phyloP scores from a whole-genome alignment of 2,797 vertebrate species.

The Labeo calbasu region DNA sequence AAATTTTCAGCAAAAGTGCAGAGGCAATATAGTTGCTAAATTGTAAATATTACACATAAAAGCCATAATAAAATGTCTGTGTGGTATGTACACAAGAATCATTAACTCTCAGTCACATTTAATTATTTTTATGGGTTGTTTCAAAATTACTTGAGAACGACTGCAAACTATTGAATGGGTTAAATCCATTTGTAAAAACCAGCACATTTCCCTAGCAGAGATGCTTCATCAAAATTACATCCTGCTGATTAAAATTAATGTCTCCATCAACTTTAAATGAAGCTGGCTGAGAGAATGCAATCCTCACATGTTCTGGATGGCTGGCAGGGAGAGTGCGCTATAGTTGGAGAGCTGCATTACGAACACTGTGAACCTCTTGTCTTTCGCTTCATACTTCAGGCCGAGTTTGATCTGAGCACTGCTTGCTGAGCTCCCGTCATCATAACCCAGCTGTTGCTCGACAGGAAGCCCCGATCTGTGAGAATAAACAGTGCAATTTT shows the following conservation, averaged over 20 bases:
- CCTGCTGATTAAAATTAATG: constrained; percentile 34
- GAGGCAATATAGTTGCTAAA: background rate
- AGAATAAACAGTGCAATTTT: constrained; percentile 9
- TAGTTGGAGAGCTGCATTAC: constrained; percentile 88
- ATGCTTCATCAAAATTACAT: constrained; percentile 22
- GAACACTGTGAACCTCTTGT: constrained; percentile 87
- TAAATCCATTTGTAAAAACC: constrained; percentile 8
- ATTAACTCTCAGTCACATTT: background rate
- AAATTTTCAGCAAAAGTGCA: background rate
- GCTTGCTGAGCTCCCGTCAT: constrained; percentile 75
- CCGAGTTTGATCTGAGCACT: constrained; percentile 89
- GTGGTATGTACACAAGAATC: background rate
- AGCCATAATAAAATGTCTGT: background rate
- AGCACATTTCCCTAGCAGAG: constrained; percentile 1
- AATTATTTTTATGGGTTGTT: background rate
- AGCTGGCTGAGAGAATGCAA: background rate
- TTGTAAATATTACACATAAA: background rate
- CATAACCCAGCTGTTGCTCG: constrained; percentile 81
- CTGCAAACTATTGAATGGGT: background rate
- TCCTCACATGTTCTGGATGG: constrained; percentile 87
- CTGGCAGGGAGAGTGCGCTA: constrained; percentile 79
- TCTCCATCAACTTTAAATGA: constrained; percentile 20
- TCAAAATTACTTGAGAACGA: background rate
- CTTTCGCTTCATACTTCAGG: constrained; percentile 90
- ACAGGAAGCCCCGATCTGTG: constrained; percentile 77